phyloP scores from a whole-genome alignment of 2,888 invertebrate genomes.

The Globia sparganii region DNA sequence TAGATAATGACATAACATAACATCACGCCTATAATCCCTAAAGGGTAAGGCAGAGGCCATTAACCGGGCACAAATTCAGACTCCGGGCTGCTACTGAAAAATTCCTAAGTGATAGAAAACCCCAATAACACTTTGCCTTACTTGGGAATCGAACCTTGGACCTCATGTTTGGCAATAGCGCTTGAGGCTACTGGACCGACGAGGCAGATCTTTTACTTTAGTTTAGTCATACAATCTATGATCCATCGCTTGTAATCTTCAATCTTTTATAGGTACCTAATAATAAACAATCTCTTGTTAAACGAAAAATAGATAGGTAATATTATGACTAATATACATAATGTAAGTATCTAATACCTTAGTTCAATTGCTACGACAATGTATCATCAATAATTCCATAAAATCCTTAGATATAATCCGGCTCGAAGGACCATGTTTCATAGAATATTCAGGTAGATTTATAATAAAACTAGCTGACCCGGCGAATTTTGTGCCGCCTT shows the following conservation, averaged over 20 bases:
- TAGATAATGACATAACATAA: not conserved
- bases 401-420: conserved; percentile 4
- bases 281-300: not conserved
- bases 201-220: too few relatives aligned
- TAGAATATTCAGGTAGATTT: not conserved
- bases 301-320: not conserved
- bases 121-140: not conserved
- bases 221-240: not conserved
- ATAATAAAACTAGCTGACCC: not conserved
- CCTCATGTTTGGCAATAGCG: not conserved
- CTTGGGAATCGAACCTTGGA: not conserved
- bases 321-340: not conserved
- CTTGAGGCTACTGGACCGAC: not conserved
- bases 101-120: not conserved
- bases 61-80: not conserved
- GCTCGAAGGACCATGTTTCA: conserved; percentile 9
- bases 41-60: not conserved
- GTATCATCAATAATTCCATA: not conserved
- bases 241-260: not conserved
- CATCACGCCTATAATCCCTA: not conserved
- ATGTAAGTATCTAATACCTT: too few relatives aligned
- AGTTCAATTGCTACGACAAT: not conserved
- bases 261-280: not conserved
- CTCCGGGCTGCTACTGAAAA: not conserved
- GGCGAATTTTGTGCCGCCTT: not conserved